These are phyloP conservation scores for Heliconius eleuchia DNA, from an alignment of 1,140 invertebrate genomes.

Conservation along the genomic window DNA sequence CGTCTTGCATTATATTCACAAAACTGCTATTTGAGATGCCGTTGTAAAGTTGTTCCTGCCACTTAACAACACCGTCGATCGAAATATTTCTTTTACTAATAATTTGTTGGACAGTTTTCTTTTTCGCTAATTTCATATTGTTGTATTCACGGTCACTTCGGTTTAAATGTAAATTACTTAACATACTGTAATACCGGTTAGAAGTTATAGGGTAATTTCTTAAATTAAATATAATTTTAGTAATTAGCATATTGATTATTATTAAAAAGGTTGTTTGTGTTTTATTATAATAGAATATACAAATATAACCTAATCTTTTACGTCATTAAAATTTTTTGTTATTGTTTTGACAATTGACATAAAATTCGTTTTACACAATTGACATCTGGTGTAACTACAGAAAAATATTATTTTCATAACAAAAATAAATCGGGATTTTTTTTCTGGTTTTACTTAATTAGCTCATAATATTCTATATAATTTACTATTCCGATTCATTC, in stretches of 20 bases:
- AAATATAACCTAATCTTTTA: neutral
- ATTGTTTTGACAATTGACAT: neutral
- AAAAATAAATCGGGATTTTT: too few species aligned
- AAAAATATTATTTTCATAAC: neutral
- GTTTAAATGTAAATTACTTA: slow-evolving; percentile 2
- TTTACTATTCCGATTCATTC: too few species aligned
- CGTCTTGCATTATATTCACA: slow-evolving; percentile 85
- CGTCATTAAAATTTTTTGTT: neutral
- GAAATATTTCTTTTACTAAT: slow-evolving; percentile 61
- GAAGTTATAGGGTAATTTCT: neutral
- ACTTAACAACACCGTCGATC: slow-evolving; percentile 76
- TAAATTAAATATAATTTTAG: slow-evolving; percentile 1
- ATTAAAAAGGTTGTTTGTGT: neutral
- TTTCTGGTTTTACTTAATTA: too few species aligned
- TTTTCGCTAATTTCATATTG: neutral
- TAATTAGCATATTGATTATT: neutral
- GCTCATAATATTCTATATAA: too few species aligned
- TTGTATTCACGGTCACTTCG: neutral
- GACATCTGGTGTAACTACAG: slow-evolving; percentile 1
- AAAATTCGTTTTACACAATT: neutral
- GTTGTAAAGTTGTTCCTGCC: slow-evolving; percentile 80
- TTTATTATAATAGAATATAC: neutral
- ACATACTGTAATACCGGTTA: neutral
- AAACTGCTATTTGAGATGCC: slow-evolving; percentile 85
- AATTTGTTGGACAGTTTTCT: slow-evolving; percentile 17